Percentiles rank a stretch among this genome's conserved stretches.
phyloP scores from a whole-genome alignment of 2,888 invertebrate species.

The Drosophila seclusa region DNA sequence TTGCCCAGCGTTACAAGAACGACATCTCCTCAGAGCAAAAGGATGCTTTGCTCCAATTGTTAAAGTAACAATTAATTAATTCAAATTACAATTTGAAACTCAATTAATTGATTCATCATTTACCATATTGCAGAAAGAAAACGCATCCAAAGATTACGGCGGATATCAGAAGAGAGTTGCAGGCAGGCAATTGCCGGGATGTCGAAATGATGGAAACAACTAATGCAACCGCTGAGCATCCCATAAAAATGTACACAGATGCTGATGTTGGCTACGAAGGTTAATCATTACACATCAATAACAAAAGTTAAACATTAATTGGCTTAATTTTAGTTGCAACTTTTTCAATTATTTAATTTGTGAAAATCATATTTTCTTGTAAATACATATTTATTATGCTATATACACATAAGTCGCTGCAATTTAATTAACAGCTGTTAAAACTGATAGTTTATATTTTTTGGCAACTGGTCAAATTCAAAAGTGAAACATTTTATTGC shows the following conservation, averaged over 20 bases:
- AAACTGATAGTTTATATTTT: neutral
- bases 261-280: slow-evolving; percentile 76
- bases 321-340: slow-evolving; percentile 15
- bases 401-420: slow-evolving; percentile 20
- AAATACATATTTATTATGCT: slow-evolving; percentile 38
- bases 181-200: slow-evolving; percentile 93
- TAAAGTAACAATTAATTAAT: slow-evolving; percentile 83
- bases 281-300: slow-evolving; percentile 1
- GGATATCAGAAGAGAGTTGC: slow-evolving; percentile 94
- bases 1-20: slow-evolving; percentile 97
- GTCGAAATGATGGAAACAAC: slow-evolving; percentile 86
- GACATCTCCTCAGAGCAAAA: slow-evolving; percentile 97
- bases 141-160: slow-evolving; percentile 86
- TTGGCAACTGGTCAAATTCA: neutral
- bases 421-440: neutral
- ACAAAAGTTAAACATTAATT: neutral
- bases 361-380: slow-evolving; percentile 32
- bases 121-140: slow-evolving; percentile 77
- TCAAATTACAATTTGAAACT: neutral
- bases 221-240: slow-evolving; percentile 59
- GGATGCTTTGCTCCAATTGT: slow-evolving; percentile 92
- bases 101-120: slow-evolving; percentile 16
- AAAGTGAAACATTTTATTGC: neutral
- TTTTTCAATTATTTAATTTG: slow-evolving; percentile 31
- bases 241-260: slow-evolving; percentile 78